Evolutionary conservation across 2,888 invertebrate species (phyloP).

Genomic region (Celastrina argiolus): DNA sequence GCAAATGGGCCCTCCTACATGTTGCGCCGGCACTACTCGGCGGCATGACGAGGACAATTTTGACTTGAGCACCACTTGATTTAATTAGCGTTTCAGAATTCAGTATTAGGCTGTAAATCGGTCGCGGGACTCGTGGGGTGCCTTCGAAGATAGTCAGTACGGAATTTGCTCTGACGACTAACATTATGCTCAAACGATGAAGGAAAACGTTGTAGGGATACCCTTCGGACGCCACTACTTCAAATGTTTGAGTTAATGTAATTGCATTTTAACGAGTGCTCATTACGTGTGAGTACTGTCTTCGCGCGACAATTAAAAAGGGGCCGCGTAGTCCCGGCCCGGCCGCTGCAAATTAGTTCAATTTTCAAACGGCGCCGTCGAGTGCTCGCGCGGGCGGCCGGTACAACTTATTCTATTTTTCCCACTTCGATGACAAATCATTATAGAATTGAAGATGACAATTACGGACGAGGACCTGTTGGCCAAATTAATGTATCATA

Average conservation of each 20-base stretch:
- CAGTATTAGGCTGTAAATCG: too few species aligned
- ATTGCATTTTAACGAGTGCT: background rate
- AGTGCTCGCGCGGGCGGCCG: background rate
- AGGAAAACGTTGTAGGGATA: background rate
- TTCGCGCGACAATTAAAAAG: constrained; percentile 4
- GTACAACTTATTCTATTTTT: constrained; percentile 35
- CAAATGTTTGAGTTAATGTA: background rate
- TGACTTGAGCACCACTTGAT: too few species aligned
- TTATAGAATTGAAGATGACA: constrained; percentile 14
- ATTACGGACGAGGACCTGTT: background rate
- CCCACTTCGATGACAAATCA: background rate
- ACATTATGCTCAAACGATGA: too few species aligned
- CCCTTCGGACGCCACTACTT: background rate
- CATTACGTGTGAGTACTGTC: background rate
- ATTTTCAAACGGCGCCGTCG: constrained; percentile 49
- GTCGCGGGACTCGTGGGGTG: too few species aligned
- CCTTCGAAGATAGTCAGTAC: too few species aligned
- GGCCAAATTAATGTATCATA: background rate
- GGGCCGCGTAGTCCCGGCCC: background rate
- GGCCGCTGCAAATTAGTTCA: constrained; percentile 51
- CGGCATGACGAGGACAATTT: too few species aligned
- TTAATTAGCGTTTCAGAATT: too few species aligned
- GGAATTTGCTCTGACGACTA: too few species aligned
- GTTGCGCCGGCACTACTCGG: too few species aligned
- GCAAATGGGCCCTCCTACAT: too few species aligned